phyloP scores from a whole-genome alignment of 37 sponge, comb jelly and placozoan species.

The Spongilla lacustris region DNA sequence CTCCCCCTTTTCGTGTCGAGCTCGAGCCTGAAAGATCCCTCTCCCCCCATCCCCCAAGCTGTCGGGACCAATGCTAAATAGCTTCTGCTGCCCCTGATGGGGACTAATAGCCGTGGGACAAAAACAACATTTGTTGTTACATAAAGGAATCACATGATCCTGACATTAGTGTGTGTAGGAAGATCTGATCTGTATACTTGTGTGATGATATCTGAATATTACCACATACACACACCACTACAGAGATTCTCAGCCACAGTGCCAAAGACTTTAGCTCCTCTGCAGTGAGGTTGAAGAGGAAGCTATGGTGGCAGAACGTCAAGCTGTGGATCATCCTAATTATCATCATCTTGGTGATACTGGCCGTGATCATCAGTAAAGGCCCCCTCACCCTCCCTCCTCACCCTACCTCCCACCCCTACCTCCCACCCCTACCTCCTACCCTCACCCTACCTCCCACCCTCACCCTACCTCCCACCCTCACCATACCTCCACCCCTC shows the following conservation, averaged over 20 bases:
- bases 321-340: slow-evolving; percentile 87
- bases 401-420: too few species aligned
- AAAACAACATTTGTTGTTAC: too few species aligned
- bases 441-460: too few species aligned
- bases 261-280: slow-evolving; percentile 72
- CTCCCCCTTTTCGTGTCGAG: too few species aligned
- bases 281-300: slow-evolving; percentile 65
- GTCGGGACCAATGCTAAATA: too few species aligned
- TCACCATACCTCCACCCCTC: too few species aligned
- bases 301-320: slow-evolving; percentile 88
- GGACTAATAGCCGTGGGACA: too few species aligned
- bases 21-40: too few species aligned
- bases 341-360: slow-evolving; percentile 63
- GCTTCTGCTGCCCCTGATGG: too few species aligned
- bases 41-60: too few species aligned
- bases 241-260: slow-evolving; percentile 79
- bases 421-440: too few species aligned
- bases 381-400: background rate
- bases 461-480: too few species aligned
- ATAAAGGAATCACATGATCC: background rate
- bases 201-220: background rate
- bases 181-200: background rate
- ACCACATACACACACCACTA: background rate
- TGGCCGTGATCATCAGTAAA: slow-evolving; percentile 42
- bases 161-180: background rate